Evolutionary conservation across 2,888 invertebrate genomes (phyloP), one percentile per base, ranked within the genome.

Genomic region (Sesia apiformis): DNA sequence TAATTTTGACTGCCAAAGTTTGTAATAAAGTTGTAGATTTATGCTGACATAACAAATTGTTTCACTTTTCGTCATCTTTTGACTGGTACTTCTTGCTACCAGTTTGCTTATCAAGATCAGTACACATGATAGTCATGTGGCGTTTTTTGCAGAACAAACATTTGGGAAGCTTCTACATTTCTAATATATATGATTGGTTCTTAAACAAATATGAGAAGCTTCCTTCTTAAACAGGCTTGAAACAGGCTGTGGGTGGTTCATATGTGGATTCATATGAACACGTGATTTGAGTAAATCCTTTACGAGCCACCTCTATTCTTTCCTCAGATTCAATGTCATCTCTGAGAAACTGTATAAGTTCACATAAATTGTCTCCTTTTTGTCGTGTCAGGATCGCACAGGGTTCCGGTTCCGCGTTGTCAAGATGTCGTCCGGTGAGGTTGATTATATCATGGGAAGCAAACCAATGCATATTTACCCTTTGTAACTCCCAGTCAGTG

Each of bases 111-210:
- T 5, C 49, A 4, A 49, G 4, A 6, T 49, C n/a, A 49, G 49
- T 4, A 49, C 49, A 49, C 49, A 49, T 49, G 4, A 49, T 49
- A 6, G 8, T 8, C 4, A 8, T 6, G n/a, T 49, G 49, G 40
- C 52, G 52, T 43, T 46, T 52, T 7, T 52, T 46, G 52, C 52
- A 52, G 38, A 52, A 39, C 42, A 49, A n/a, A 8, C 49, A 49
- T 49, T 49, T 49, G 4, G 8, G n/a, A 6, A n/a, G 7, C 8
- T 52, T 38, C 39, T 52, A 39, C 46, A 52, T 52, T 46, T 52
- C 4, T 52, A 39, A 38, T 42, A 38, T 38, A 42, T 39, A 46
- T 49, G 46, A 39, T 49, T 49, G 39, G 38, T 40, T 49, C 40
- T 49, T 8, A 53, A 53, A 38, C 53, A 53, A 53, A 53, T 53